phyloP scores from a whole-genome alignment of 1,140 invertebrate species.

The Oncopodura yosiiana region DNA sequence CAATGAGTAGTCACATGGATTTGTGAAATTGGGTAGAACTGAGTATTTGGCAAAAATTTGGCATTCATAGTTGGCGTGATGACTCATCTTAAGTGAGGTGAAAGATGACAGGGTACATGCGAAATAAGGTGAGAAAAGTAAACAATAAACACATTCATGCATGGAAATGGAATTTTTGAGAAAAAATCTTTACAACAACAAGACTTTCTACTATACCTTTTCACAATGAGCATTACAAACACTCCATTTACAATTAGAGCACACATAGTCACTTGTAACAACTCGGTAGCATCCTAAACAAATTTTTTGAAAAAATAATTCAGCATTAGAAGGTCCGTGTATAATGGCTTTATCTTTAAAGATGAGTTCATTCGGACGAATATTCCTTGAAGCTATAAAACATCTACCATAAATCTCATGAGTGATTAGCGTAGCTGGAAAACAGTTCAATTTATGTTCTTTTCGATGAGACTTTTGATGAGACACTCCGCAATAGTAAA shows the following conservation, averaged over 20 bases:
- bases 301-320: constrained; percentile 19
- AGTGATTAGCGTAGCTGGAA: constrained; percentile 7
- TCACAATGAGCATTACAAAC: constrained; percentile 18
- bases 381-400: constrained; percentile 18
- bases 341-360: constrained; percentile 27
- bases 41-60: constrained; percentile 14
- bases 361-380: constrained; percentile 19
- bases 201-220: constrained; percentile 15
- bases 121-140: background rate
- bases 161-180: background rate
- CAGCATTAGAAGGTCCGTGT: constrained; percentile 19
- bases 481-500: constrained; percentile 16
- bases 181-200: background rate
- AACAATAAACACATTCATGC: background rate
- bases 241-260: constrained; percentile 21
- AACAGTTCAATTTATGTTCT: constrained; percentile 19
- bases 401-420: constrained; percentile 5
- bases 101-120: background rate
- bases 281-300: constrained; percentile 23
- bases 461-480: constrained; percentile 19
- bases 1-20: constrained; percentile 20
- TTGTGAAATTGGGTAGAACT: constrained; percentile 8
- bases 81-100: constrained; percentile 9
- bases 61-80: constrained; percentile 24
- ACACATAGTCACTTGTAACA: constrained; percentile 7